Base-by-base conservation (phyloP, 1,140 invertebrate species). In the Asobara japonica region DNA sequence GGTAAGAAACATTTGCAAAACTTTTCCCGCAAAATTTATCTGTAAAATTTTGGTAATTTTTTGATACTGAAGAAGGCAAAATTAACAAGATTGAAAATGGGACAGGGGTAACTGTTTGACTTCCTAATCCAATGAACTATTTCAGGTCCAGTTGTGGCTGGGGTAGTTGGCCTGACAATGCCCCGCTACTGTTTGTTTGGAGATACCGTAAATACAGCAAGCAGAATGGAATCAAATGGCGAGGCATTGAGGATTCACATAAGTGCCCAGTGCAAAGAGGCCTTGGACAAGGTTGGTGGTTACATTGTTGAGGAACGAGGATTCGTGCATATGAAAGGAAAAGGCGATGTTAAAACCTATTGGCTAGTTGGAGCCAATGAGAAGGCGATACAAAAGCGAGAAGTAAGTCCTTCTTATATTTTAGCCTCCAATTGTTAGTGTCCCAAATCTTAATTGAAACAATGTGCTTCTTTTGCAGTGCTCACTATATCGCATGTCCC, bases 161-260 rank as follows among this genome's bases (percentile, higher is more conserved):
- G 97, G 38, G 97, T 99, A 25, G 97, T 98, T 1, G 97, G 97
- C 2, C 87, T 97, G n/a, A 98, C 96, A 11, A 98, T 99, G 97
- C 97, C 97, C 0, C 89, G 97, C 30, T 98, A 98, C 85, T 98
- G 97, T 84, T 88, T 98, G 1, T 97, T 97, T 85, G 97, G 96
- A 0, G 97, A 98, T 82, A 97, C 97, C 0, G 97, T 90, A 78
- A 98, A 93, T 83, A 97, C 96, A 0, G 96, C 96, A 0, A 97
- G 96, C 3, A 89, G 97, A 36, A 97, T 98, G 94, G 96, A 98
- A 86, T 97, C 95, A 0, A 97, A 94, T n/a, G 96, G 96, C 0
- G 93, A 94, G 81, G 90, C 97, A 1, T 87, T 97, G 7, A 94
- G 93, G 83, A 98, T 98, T 75, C 97, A 98, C 87, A 97, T 97